Percentiles rank a stretch among this genome's conserved stretches.
Evolutionary conservation across 2,888 invertebrate species (phyloP).

Genomic region (Brenthis hecate): DNA sequence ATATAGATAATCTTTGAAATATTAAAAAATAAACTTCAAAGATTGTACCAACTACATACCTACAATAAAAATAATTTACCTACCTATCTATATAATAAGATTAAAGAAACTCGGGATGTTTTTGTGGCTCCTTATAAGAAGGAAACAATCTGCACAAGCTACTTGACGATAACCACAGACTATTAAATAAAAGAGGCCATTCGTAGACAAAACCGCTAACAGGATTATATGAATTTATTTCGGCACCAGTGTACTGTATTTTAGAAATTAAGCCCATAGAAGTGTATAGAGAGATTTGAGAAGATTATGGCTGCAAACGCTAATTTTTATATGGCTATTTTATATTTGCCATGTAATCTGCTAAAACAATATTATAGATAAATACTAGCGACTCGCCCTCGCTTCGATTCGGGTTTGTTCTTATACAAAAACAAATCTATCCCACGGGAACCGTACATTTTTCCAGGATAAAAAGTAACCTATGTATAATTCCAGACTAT

Average conservation of each 20-base stretch:
- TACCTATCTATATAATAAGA: no score
- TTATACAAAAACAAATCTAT: no score
- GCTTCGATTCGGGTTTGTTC: no score
- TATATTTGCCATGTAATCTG: no score
- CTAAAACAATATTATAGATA: no score
- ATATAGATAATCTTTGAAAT: no score
- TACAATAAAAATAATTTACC: no score
- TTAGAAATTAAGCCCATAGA: background rate
- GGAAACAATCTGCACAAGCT: constrained; percentile 5
- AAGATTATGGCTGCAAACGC: background rate
- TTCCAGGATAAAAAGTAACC: no score
- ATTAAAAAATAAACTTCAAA: background rate
- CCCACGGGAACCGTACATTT: no score
- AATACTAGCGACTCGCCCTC: no score
- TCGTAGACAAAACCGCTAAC: constrained; percentile 11
- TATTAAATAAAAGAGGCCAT: constrained; percentile 17
- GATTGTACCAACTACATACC: background rate
- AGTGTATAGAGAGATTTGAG: background rate
- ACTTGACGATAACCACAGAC: constrained; percentile 14
- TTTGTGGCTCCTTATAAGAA: constrained; percentile 2
- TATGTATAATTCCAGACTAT: no score
- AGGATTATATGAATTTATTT: constrained; percentile 12
- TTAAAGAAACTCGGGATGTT: constrained; percentile 3
- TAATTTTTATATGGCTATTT: no score
- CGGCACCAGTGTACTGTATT: constrained; percentile 3